phyloP scores from a whole-genome alignment of 2,888 invertebrate species.

The Netelia melanura region DNA sequence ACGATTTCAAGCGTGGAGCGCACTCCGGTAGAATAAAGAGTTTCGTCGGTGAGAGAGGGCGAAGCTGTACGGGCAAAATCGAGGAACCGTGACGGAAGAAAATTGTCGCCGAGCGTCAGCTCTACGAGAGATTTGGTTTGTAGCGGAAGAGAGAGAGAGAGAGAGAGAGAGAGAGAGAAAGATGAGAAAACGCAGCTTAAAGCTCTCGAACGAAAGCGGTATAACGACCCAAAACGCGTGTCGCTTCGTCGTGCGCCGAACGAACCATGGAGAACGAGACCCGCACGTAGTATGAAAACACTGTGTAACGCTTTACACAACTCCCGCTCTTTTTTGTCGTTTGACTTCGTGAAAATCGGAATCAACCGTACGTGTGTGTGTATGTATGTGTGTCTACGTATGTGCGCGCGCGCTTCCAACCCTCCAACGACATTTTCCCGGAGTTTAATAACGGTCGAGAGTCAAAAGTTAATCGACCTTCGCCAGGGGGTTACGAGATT shows the following conservation, averaged over 20 bases:
- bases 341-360: conserved; percentile 19
- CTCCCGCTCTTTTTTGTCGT: conserved; percentile 59
- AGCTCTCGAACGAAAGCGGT: conserved; percentile 60
- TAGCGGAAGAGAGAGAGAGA: conserved; percentile 24
- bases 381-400: not conserved
- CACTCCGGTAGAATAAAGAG: conserved; percentile 46
- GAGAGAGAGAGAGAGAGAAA: not conserved
- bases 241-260: conserved; percentile 47
- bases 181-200: conserved; percentile 65
- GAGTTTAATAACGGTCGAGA: conserved; percentile 34
- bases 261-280: conserved; percentile 40
- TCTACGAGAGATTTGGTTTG: not conserved
- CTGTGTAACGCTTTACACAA: not conserved
- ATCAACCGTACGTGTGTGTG: not conserved
- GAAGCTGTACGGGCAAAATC: conserved; percentile 32
- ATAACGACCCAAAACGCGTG: conserved; percentile 53
- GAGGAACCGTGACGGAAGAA: conserved; percentile 54
- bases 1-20: conserved; percentile 54
- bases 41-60: conserved; percentile 22
- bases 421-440: not conserved
- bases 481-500: no score
- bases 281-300: conserved; percentile 1
- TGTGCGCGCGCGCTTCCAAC: not conserved
- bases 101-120: conserved; percentile 41
- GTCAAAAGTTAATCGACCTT: conserved; percentile 26